Evolutionary conservation across 2,113 vertebrate species (phyloP).

Genomic region (Lathamus discolor): DNA sequence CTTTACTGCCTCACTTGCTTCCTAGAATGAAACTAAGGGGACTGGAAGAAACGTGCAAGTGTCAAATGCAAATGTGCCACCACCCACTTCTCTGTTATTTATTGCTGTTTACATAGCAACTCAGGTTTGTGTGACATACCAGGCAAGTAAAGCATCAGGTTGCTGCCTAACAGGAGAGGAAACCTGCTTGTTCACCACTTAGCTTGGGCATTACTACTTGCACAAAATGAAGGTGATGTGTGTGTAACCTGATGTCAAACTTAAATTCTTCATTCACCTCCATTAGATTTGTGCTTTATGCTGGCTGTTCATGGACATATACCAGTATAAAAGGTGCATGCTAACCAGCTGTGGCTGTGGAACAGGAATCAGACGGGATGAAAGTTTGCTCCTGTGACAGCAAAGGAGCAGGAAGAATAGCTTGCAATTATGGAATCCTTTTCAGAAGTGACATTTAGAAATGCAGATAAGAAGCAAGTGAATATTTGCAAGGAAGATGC

Average conservation of each 20-base stretch:
- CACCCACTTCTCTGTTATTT: constrained; percentile 11
- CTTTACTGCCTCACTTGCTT: neutral
- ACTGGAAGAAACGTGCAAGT: neutral
- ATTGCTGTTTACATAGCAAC: constrained; percentile 23
- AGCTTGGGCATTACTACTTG: neutral
- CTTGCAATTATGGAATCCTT: neutral
- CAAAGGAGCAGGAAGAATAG: neutral
- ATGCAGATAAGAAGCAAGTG: neutral
- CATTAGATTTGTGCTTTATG: neutral
- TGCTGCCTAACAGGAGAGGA: neutral
- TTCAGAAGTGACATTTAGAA: neutral
- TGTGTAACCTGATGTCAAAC: neutral
- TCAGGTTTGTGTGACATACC: neutral
- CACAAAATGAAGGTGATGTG: neutral
- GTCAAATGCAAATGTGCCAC: neutral
- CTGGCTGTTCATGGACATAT: neutral
- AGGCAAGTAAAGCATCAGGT: neutral
- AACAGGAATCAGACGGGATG: neutral
- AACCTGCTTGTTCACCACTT: neutral
- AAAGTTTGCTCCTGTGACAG: neutral
- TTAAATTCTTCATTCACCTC: neutral
- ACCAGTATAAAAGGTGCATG: neutral
- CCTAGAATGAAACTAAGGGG: neutral
- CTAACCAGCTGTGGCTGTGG: neutral
- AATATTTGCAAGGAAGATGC: neutral